Evolutionary conservation across 2,113 vertebrate species (phyloP).

Genomic region (Bubalus kerabau): DNA sequence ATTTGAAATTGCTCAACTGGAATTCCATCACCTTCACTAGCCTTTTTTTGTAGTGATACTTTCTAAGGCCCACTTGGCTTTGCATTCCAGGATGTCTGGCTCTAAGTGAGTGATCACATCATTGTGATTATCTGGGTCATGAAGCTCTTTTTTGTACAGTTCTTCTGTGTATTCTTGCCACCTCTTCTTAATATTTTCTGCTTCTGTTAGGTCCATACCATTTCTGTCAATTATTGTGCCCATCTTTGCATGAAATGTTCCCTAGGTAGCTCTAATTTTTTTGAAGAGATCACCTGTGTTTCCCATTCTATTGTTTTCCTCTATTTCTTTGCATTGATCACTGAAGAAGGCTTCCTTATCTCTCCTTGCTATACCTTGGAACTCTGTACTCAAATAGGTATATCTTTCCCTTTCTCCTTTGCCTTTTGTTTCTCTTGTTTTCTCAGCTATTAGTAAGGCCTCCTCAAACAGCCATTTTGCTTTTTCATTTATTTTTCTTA

Average conservation of each 20-base stretch:
- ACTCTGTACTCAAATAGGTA: not conserved
- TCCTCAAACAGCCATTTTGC: not conserved
- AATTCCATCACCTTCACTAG: not conserved
- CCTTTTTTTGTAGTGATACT: not conserved
- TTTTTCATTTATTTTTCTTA: not conserved
- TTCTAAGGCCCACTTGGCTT: not conserved
- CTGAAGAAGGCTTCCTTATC: not conserved
- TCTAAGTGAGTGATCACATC: not conserved
- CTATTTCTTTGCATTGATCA: not conserved
- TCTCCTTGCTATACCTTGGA: not conserved
- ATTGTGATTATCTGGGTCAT: not conserved
- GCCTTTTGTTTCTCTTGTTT: not conserved
- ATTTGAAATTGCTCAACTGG: not conserved
- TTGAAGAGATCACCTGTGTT: not conserved
- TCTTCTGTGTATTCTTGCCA: not conserved
- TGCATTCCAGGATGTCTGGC: not conserved
- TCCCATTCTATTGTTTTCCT: not conserved
- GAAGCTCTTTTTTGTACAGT: not conserved
- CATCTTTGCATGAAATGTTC: not conserved
- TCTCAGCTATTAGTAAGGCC: not conserved
- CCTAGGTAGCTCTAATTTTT: not conserved
- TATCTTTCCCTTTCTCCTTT: not conserved
- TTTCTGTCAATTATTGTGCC: not conserved
- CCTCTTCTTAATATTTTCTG: not conserved
- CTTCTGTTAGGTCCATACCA: not conserved